phyloP scores from a whole-genome alignment of 2,797 vertebrate genomes.

The Hoplostethus atlanticus region DNA sequence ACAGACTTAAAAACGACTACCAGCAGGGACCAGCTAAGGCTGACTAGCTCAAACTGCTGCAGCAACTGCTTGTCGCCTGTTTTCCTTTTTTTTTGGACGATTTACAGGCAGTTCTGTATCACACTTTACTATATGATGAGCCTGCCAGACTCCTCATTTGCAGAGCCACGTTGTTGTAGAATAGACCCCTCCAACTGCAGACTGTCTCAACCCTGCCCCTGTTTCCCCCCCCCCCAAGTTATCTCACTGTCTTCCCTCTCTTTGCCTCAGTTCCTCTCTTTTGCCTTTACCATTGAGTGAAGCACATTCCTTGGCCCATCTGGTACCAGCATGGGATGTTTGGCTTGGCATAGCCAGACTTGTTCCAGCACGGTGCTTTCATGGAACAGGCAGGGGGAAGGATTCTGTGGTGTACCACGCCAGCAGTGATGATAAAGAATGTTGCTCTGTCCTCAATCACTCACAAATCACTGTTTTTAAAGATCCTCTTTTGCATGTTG shows the following conservation, averaged over 20 bases:
- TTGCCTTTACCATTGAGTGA: constrained; percentile 73
- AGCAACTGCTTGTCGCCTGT: neutral
- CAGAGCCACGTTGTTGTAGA: constrained; percentile 40
- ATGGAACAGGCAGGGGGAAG: constrained; percentile 76
- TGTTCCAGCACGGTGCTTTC: constrained; percentile 80
- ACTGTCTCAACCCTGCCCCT: constrained; percentile 1
- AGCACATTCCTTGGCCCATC: constrained; percentile 84
- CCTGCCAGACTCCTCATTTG: constrained; percentile 27
- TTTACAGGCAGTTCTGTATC: neutral
- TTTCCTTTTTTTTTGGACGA: constrained; percentile 2
- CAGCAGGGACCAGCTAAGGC: neutral
- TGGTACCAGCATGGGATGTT: constrained; percentile 85
- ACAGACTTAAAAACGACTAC: constrained; percentile 7
- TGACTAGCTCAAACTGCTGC: constrained; percentile 13
- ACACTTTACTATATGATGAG: constrained; percentile 7
- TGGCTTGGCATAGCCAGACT: constrained; percentile 80
- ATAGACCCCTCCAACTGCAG: constrained; percentile 8
- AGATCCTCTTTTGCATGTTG: constrained; percentile 29
- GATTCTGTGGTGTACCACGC: constrained; percentile 69
- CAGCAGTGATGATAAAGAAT: constrained; percentile 69
- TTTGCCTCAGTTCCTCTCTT: constrained; percentile 58
- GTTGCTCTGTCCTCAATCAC: constrained; percentile 61
- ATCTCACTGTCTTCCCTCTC: constrained; percentile 31
- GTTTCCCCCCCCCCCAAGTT: neutral
- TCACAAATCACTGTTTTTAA: constrained; percentile 33